phyloP scores from a whole-genome alignment of 2,113 vertebrate genomes.

The Gopherus flavomarginatus region DNA sequence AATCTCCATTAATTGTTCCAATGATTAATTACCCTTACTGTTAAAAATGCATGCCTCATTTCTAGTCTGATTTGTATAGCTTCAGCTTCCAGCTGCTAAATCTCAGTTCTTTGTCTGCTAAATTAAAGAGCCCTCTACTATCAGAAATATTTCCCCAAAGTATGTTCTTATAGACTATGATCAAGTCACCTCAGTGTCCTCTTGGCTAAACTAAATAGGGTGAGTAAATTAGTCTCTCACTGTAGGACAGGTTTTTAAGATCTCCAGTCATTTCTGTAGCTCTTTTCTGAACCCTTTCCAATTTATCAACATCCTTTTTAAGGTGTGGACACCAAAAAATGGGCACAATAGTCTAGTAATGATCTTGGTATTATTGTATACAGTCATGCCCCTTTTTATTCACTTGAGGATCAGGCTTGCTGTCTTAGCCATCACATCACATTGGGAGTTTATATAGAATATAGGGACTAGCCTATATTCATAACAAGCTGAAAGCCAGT shows the following conservation, averaged over 20 bases:
- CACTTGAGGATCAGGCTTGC: not conserved
- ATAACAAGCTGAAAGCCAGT: not conserved
- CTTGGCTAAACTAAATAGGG: not conserved
- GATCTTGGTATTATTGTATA: not conserved
- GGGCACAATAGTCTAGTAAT: not conserved
- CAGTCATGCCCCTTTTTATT: not conserved
- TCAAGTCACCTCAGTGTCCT: not conserved
- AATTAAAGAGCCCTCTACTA: not conserved
- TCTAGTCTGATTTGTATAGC: not conserved
- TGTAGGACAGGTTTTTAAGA: not conserved
- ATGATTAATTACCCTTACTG: not conserved
- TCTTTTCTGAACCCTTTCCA: not conserved
- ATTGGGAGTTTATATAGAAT: not conserved
- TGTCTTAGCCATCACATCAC: not conserved
- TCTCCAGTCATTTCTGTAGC: not conserved
- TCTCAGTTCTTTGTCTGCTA: not conserved
- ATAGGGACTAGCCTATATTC: not conserved
- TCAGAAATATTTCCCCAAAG: not conserved
- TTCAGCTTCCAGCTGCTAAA: not conserved
- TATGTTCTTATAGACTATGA: not conserved
- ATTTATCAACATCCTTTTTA: not conserved
- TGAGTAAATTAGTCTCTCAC: not conserved
- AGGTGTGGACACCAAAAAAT: not conserved
- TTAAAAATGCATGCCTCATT: not conserved
- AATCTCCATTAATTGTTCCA: not conserved